Base-by-base conservation (phyloP, 1,140 invertebrate species). In the Drosophila pseudoobscura region DNA sequence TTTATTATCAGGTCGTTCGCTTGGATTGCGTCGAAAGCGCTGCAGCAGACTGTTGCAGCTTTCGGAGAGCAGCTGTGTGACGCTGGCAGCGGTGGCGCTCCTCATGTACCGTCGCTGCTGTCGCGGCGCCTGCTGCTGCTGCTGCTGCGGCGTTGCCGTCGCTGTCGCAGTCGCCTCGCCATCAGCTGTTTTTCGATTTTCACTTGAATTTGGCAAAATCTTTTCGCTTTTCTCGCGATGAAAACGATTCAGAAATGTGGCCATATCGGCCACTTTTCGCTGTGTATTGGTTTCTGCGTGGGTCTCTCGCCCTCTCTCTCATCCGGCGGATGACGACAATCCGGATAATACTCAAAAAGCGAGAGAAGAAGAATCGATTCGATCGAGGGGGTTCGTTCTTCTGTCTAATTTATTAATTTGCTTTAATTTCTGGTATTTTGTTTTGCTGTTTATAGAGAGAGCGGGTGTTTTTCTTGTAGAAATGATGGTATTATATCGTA, bases 1-100 rank as follows among this genome's bases (percentile, higher is more conserved):
- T 71, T 84, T 87, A 73, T 89, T 91, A 79, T 91, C 91, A 80
- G 91, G 90, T 89, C 87, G 80, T 90, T 94, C 93, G 41, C 94
- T 96, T 9, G 95, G 95, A 31, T 95, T 95, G 31, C 96, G 93
- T 35, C 95, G 94, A 71, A 97, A 92, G 49, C 96, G 93, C 77
- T 97, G 96, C 57, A 97, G 93, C 26, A 97, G 93, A 92, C 94
- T 97, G 68, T 96, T 95, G 92, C 96, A 97, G 62, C 96, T 96
- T 82, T 97, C 96, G 52, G 94, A 95, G 61, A 97, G 92, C 69
- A 97, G 92, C 91, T 97, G 96, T 47, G 96, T 96, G 57, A 97
- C 96, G 92, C 96, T 97, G 8, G 94, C 93, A 13, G 95, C 96
- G 35, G 94, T 94, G 29, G 95, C 96, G 17, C 95, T 94, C 17